These are phyloP conservation scores for Campaea margaritaria DNA, from an alignment of 2,888 invertebrate species.

Conservation along the genomic window DNA sequence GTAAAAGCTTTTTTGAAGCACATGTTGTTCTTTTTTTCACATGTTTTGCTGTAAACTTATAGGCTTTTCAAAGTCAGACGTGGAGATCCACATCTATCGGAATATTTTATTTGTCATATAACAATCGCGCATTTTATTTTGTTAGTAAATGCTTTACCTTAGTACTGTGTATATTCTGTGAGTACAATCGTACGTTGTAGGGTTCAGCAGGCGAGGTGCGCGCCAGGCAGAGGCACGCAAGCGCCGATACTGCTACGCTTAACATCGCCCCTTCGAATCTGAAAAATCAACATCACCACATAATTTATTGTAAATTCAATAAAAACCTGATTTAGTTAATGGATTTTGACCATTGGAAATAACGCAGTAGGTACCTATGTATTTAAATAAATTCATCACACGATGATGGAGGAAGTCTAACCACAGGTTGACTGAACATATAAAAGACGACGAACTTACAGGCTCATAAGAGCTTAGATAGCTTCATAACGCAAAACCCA, in stretches of 20 bases:
- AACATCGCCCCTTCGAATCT: conserved; percentile 78
- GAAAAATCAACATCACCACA: conserved; percentile 41
- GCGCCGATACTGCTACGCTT: conserved; percentile 73
- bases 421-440: neutral
- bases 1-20: too few relatives aligned
- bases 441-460: conserved; percentile 3
- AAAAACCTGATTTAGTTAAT: too few relatives aligned
- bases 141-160: conserved; percentile 54
- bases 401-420: neutral
- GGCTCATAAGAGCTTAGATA: neutral
- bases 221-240: conserved; percentile 82
- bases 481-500: conserved; percentile 22
- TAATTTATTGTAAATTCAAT: neutral
- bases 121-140: too few relatives aligned
- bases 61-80: too few relatives aligned
- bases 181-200: conserved; percentile 64
- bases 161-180: conserved; percentile 62
- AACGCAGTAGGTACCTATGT: too few relatives aligned
- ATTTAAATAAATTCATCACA: too few relatives aligned
- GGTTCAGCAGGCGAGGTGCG: conserved; percentile 74
- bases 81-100: too few relatives aligned
- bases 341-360: too few relatives aligned
- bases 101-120: neutral
- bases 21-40: too few relatives aligned
- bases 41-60: too few relatives aligned